Evolutionary conservation across 2,113 vertebrate species (phyloP), one percentile per base, ranked within the genome.

Genomic region (Carassius gibelio): DNA sequence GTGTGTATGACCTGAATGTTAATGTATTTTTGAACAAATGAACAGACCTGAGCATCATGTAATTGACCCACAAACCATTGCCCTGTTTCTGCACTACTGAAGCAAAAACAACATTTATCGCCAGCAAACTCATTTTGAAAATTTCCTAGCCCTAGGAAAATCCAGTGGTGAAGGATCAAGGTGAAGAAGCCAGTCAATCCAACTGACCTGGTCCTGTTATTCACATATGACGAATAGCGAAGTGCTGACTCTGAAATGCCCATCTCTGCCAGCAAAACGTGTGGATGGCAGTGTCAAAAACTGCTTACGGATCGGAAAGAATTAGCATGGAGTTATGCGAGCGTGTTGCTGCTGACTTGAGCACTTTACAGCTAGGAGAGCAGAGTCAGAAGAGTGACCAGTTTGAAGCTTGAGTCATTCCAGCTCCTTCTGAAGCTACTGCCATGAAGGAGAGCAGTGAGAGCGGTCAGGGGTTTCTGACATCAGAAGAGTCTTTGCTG

Each of bases 301-400:
- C 21, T 72, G 81, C 81, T 72, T 83, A 72, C 66, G 72, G 68
- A 38, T 83, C 3, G 4, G 11, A 83, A 74, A 83, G 52, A 59
- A 59, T 83, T 59, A 83, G 68, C 34, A 5, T 42, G 48, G 48
- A 71, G 48, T 71, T 42, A 36, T n/a, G 48, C 0, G 34, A 23
- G n/a, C 30, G 59, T 21, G 48, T 21, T 55, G 80, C 19, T 19
- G 68, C 81, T 72, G 81, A 83, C 68, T 71, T 7, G 17, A 71
- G 50, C 26, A 55, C 64, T 82, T 69, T 30, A 19, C 15, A 36
- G 23, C n/a, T 34, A 61, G 11, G 52, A 38, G 75, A 36, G 52
- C 34, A 76, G 50, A 77, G 34, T 57, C 75, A 77, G 36, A 79
- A 76, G 26, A 76, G 13, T 76, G 75, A 30, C 75, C 34, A 76